Evolutionary conservation across 2,888 invertebrate species (phyloP).

Genomic region (Scaptomyza parva): DNA sequence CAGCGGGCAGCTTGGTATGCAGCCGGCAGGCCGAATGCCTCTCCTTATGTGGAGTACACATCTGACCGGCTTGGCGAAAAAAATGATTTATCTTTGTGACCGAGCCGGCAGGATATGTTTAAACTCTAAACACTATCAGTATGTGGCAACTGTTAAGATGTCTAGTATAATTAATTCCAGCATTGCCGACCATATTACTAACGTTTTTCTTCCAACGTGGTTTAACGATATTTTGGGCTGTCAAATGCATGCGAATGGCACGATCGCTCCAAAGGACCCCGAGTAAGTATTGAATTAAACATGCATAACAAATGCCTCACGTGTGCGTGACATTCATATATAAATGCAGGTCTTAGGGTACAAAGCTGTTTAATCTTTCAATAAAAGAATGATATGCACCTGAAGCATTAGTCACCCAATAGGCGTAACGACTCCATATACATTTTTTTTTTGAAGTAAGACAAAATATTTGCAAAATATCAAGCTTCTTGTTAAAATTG

Average conservation of each 20-base stretch:
- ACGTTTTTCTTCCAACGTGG: slow-evolving; percentile 19
- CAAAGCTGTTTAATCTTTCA: no score
- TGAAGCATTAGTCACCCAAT: no score
- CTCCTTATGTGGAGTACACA: no score
- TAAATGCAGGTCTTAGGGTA: no score
- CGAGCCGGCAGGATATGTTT: slow-evolving; percentile 13
- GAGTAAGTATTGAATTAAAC: slow-evolving; percentile 22
- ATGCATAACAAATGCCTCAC: no score
- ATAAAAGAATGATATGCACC: no score
- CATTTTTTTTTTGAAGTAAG: no score
- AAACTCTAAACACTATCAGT: slow-evolving; percentile 33
- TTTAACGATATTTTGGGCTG: slow-evolving; percentile 35
- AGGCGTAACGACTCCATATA: no score
- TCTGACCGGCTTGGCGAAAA: slow-evolving; percentile 20
- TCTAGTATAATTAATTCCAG: not conserved
- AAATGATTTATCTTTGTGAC: slow-evolving; percentile 24
- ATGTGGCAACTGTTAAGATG: slow-evolving; percentile 41
- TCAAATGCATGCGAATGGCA: not conserved
- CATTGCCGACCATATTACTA: not conserved
- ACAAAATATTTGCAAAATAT: no score
- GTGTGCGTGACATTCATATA: no score
- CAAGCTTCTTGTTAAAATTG: no score
- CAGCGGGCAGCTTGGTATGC: slow-evolving; percentile 39
- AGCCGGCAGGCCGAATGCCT: slow-evolving; percentile 42
- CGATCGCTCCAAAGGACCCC: not conserved